A percentile compares a stretch with the other conserved stretches of the same genome.
Evolutionary conservation across 2,888 invertebrate species (phyloP).

Genomic region (Pheosia gnoma): DNA sequence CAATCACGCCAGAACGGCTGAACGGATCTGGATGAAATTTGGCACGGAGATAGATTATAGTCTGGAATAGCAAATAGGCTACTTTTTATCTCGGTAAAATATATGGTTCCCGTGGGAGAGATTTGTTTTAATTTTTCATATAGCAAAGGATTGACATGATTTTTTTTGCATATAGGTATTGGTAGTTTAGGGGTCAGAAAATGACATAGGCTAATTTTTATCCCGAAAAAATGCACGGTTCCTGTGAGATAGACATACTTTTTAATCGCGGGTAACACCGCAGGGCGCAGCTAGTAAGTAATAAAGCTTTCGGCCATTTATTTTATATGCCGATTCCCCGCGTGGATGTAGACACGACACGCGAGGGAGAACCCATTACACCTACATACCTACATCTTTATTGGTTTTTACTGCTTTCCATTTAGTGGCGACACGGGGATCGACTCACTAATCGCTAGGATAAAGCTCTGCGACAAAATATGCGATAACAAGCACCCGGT

Average conservation of each 20-base stretch:
- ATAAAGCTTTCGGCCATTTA: constrained; percentile 21
- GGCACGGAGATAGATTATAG: too few relatives aligned
- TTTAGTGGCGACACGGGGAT: constrained; percentile 43
- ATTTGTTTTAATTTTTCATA: too few relatives aligned
- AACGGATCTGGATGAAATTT: too few relatives aligned
- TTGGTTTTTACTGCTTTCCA: constrained; percentile 51
- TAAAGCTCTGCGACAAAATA: constrained; percentile 43
- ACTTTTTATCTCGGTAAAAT: too few relatives aligned
- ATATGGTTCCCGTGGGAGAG: too few relatives aligned
- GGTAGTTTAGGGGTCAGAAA: not conserved
- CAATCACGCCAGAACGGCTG: too few relatives aligned
- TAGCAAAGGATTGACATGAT: too few relatives aligned
- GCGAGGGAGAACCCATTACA: constrained; percentile 26
- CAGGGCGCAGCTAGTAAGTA: not conserved
- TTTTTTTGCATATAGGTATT: too few relatives aligned
- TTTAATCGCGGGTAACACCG: too few relatives aligned
- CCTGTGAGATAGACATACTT: too few relatives aligned
- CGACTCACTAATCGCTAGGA: constrained; percentile 46
- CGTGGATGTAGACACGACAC: constrained; percentile 24
- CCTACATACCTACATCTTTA: constrained; percentile 39
- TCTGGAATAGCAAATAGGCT: too few relatives aligned
- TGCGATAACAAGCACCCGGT: constrained; percentile 37
- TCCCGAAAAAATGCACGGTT: not conserved
- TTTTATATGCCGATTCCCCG: constrained; percentile 35
- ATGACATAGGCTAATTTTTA: not conserved